Base-by-base conservation (phyloP, 2,797 vertebrate species). In the Poeciliopsis presidionis region DNA sequence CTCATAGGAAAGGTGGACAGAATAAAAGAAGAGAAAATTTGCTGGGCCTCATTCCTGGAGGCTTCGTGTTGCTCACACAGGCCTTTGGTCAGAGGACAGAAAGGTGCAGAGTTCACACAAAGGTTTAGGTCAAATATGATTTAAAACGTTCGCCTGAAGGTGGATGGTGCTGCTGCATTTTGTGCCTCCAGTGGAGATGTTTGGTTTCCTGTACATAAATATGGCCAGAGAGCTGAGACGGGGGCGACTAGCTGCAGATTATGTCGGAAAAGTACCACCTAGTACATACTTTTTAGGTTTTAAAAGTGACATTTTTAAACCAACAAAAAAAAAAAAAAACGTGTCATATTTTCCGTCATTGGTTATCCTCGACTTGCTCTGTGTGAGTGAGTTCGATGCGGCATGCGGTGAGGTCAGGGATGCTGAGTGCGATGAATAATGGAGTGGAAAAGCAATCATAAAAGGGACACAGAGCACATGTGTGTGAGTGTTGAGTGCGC, bases 361-460 rank as follows among this genome's bases (percentile, higher is more conserved):
- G 51, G 67, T 36, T 78, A 28, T 70, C 46, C 47, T 59, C 20
- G n/a, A 14, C 12, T 28, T 57, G 49, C 12, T 8, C 49, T 57
- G 59, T 43, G 53, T 67, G 36, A 11, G 16, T 63, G 16, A 47
- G 65, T 71, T 41, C 41, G 6, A 7, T 25, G 51, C 77, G 20
- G 80, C 33, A 16, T 76, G 75, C 53, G 41, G 72, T 70, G 84
- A 83, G 81, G 81, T 81, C 85, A 85, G 63, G 83, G 81, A 70
- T 61, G 84, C 72, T 83, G 84, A 90, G 83, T 88, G 71, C 77
- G 87, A 90, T 93, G 87, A 93, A 93, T 94, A 93, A 92, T 93
- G 75, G 86, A 92, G 88, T 74, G 77, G 86, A 80, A 81, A 82
- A 72, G 81, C 81, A 77, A 73, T 51, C 74, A 76, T 78, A 77